Conservation (phyloP, 1,140 invertebrate species). For the Tetragonula clypearis region DNA sequence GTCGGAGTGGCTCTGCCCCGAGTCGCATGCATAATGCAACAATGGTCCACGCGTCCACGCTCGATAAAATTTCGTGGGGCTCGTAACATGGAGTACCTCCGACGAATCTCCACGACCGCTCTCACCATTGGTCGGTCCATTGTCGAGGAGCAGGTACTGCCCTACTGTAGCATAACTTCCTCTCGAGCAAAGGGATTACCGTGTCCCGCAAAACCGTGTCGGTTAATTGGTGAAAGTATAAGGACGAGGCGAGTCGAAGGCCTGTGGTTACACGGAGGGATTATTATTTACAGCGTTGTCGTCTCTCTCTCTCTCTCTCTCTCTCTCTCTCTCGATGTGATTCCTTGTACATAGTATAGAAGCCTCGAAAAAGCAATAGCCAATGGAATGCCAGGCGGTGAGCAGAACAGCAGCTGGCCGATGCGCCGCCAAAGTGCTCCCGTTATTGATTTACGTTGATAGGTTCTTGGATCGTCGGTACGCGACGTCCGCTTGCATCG, state of each 20-base stretch:
- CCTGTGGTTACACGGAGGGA: conserved; percentile 55
- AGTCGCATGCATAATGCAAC: not conserved
- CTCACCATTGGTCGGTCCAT: not conserved
- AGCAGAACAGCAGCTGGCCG: conserved; percentile 71
- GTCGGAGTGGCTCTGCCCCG: no score
- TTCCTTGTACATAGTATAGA: conserved; percentile 64
- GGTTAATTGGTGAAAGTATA: conserved; percentile 64
- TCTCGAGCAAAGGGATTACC: conserved; percentile 29
- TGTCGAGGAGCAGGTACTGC: not conserved
- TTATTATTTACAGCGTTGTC: conserved; percentile 71
- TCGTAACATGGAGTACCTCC: not conserved
- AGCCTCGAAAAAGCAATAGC: conserved; percentile 67
- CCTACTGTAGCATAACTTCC: not conserved
- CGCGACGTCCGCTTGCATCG: conserved; percentile 23
- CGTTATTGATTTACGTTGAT: conserved; percentile 79
- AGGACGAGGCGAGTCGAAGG: conserved; percentile 4
- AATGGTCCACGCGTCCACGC: not conserved
- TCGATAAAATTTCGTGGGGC: not conserved
- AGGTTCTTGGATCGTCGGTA: conserved; percentile 71
- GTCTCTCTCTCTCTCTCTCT: no score
- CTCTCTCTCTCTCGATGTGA: conserved; percentile 38
- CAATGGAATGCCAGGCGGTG: conserved; percentile 68
- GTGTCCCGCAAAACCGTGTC: conserved; percentile 35
- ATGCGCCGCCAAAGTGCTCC: conserved; percentile 74
- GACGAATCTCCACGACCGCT: not conserved